These are phyloP conservation scores for Carcina quercana DNA, from an alignment of 2,888 invertebrate species.

Conservation along the genomic window DNA sequence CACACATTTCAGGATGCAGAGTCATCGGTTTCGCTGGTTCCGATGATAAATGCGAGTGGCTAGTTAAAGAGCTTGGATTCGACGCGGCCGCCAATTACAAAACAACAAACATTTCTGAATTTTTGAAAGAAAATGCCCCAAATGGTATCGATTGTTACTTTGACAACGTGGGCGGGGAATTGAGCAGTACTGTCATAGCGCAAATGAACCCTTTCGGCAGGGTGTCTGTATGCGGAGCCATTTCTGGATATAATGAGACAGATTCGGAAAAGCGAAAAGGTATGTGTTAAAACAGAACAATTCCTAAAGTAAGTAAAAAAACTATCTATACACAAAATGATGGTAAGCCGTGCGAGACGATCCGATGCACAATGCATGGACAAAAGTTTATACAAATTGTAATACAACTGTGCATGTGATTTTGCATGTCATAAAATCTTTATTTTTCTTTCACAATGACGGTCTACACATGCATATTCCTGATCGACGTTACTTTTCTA, in stretches of 20 bases:
- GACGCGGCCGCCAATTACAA: constrained; percentile 84
- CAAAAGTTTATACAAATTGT: not conserved
- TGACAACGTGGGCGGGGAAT: constrained; percentile 83
- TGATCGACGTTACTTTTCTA: constrained; percentile 12
- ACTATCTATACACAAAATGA: no score
- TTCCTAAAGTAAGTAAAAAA: no score
- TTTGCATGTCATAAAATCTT: no score
- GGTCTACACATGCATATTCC: no score
- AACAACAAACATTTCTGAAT: constrained; percentile 64
- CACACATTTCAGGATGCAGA: constrained; percentile 68
- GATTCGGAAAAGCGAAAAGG: constrained; percentile 60
- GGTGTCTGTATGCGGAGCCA: constrained; percentile 78
- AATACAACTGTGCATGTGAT: no score
- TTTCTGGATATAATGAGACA: constrained; percentile 76
- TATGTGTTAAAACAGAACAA: no score
- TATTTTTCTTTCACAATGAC: no score
- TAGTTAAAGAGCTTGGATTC: constrained; percentile 77
- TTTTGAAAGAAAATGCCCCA: constrained; percentile 76
- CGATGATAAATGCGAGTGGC: constrained; percentile 81
- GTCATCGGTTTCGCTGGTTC: constrained; percentile 83
- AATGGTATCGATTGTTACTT: constrained; percentile 85
- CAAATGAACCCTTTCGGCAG: constrained; percentile 78
- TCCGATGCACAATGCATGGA: not conserved
- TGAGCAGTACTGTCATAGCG: constrained; percentile 72
- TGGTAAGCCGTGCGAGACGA: no score